Evolutionary conservation across 2,888 invertebrate genomes (phyloP), one percentile per base, ranked within the genome.

Genomic region (Drosophila hamatofila): DNA sequence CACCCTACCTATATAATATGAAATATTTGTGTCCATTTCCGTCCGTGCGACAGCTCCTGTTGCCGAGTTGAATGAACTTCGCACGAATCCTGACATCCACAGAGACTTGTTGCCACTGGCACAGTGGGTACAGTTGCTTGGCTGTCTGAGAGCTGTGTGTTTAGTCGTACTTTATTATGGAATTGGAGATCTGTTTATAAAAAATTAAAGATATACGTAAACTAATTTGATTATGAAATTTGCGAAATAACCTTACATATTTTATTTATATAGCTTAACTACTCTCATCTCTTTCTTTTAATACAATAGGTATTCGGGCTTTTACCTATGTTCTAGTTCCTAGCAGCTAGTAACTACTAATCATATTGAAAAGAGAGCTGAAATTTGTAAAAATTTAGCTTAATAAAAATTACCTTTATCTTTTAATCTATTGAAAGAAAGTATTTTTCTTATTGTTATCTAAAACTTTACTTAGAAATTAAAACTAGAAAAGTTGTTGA

Each of bases 1-100:
- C 78, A 83, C 81, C 67, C 66, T 11, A 52, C 52, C 35, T 52
- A 52, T 37, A n/a, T 14, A 79, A 87, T 87, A 89, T 88, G 76
- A 86, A 82, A 86, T 82, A 83, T 82, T 78, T 86, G 75, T 80
- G 69, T 76, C 57, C 75, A 68, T 71, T 80, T 80, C 81, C 81
- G 85, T 69, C 55, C 54, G 66, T 35, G 2, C 27, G 59, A 54
- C 58, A 48, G 23, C 41, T 49, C 58, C 63, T 46, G 44, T 48
- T 55, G 30, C 33, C 16, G 64, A 65, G 89, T 81, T 90, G 70
- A 90, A 90, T 81, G 88, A 90, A 83, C 88, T 74, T 42, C 23
- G 23, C 41, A 54, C 44, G 44, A 62, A 75, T 83, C 81, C 84
- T 83, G 73, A 55, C 46, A 46, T 58, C 52, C 69, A 57, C 27